These are phyloP conservation scores for Pocillopora verrucosa DNA, from an alignment of 64 coral and sea anemone genomes.

Conservation along the genomic window DNA sequence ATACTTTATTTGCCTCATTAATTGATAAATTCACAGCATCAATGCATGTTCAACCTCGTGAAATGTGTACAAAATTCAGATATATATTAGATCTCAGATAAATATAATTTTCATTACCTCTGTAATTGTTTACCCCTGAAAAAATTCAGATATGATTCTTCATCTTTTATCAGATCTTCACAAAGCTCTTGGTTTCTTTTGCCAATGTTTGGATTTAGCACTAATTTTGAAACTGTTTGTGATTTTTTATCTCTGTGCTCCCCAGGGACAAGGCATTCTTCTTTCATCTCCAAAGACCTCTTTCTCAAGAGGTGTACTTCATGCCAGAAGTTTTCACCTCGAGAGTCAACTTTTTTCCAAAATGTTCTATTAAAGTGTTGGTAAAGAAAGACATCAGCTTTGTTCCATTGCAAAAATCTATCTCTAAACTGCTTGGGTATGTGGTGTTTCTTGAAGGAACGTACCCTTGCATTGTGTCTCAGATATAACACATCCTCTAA, in stretches of 20 bases:
- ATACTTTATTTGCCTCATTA: no score
- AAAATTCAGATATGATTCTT: constrained; percentile 15
- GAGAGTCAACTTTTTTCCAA: constrained; percentile 50
- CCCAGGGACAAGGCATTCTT: constrained; percentile 42
- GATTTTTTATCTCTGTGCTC: constrained; percentile 24
- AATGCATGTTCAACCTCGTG: background rate
- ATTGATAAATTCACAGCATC: no score
- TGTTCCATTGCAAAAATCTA: constrained; percentile 46
- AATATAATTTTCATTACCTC: background rate
- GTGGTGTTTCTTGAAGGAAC: background rate
- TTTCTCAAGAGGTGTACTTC: constrained; percentile 58
- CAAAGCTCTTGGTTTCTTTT: background rate
- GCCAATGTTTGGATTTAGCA: background rate
- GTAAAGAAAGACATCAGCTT: constrained; percentile 59
- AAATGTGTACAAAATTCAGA: background rate
- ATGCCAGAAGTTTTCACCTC: constrained; percentile 40
- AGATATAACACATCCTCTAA: constrained; percentile 55
- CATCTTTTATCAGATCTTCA: constrained; percentile 18
- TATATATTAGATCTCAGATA: background rate
- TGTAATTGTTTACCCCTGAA: constrained; percentile 5
- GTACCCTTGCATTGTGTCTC: constrained; percentile 19
- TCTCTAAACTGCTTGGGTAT: constrained; percentile 43
- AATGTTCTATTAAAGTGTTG: constrained; percentile 68
- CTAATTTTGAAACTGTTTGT: background rate
- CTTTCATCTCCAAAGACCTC: constrained; percentile 23